Evolutionary conservation across 2,888 invertebrate species (phyloP).

Genomic region (Sinelater perroti): DNA sequence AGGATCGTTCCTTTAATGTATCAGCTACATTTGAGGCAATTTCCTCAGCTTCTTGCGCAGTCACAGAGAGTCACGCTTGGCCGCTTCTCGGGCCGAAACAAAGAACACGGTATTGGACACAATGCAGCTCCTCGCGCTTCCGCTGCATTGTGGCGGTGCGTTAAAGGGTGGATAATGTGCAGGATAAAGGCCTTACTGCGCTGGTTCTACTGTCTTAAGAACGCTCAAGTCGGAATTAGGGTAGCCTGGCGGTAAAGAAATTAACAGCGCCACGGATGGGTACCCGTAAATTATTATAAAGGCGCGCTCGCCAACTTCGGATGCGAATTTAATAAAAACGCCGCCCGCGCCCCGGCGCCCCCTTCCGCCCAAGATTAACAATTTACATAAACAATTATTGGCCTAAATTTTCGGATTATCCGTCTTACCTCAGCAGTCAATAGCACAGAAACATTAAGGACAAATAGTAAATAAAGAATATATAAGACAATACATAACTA

Average conservation of each 20-base stretch:
- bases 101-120: constrained; percentile 58
- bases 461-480: too few species aligned
- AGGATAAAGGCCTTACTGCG: constrained; percentile 51
- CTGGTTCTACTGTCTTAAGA: constrained; percentile 44
- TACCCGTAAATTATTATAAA: constrained; percentile 38
- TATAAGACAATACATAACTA: too few species aligned
- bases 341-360: too few species aligned
- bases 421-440: too few species aligned
- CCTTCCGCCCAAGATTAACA: too few species aligned
- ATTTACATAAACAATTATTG: too few species aligned
- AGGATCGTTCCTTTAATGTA: constrained; percentile 57
- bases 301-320: constrained; percentile 30
- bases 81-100: constrained; percentile 56
- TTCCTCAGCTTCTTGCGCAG: constrained; percentile 56
- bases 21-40: constrained; percentile 59
- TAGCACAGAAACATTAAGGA: too few species aligned
- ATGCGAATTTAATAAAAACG: constrained; percentile 18
- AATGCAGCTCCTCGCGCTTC: constrained; percentile 61
- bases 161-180: constrained; percentile 62
- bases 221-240: constrained; percentile 38
- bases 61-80: constrained; percentile 55
- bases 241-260: constrained; percentile 46
- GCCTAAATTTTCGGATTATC: too few species aligned
- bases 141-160: constrained; percentile 62
- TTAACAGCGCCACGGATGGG: constrained; percentile 46